Evolutionary conservation across 2,888 invertebrate species (phyloP), one percentile per base, ranked within the genome.

Genomic region (Leptinotarsa rubiginosa): DNA sequence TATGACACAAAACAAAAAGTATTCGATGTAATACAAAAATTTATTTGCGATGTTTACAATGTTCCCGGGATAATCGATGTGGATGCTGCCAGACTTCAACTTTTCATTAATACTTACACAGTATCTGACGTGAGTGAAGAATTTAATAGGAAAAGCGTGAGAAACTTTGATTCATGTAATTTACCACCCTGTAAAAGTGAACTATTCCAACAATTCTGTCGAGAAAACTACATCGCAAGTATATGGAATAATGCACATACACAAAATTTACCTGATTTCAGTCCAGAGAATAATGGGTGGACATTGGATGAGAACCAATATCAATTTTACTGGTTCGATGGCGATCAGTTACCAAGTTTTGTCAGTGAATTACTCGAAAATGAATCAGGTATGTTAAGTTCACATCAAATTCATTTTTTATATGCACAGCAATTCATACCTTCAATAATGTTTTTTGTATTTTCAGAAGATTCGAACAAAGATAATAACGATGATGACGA

Each of bases 31-130:
- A 73, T 78, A 31, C 64, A 70, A 50, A 70, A 70, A 49, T 70
- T 65, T 25, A 65, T 70, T 76, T 81, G 81, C 50, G 73, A 80
- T 54, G 73, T 80, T 56, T 80, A 78, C 31, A 77, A 72, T 67
- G 69, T 77, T 78, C 85, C 87, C 80, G 82, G 76, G 56, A 74
- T 65, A 76, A 10, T 72, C 67, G 81, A 81, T 54, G 80, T 82
- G 16, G 72, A 81, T 79, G 52, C 52, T 54, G 52, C 52, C 7
- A 16, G 52, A 47, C 78, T 82, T 76, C 79, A 80, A 69, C 69
- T 79, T 18, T 80, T 80, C 65, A 70, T 80, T 16, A 79, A 79
- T 70, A 78, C 62, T 18, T 79, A 80, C 54, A 77, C 70, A 1
- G 80, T 75, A 47, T 77, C 70, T 49, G 75, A 80, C 72, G 76